Conservation (phyloP, 1,140 invertebrate genomes). For the Bombus confusus region DNA sequence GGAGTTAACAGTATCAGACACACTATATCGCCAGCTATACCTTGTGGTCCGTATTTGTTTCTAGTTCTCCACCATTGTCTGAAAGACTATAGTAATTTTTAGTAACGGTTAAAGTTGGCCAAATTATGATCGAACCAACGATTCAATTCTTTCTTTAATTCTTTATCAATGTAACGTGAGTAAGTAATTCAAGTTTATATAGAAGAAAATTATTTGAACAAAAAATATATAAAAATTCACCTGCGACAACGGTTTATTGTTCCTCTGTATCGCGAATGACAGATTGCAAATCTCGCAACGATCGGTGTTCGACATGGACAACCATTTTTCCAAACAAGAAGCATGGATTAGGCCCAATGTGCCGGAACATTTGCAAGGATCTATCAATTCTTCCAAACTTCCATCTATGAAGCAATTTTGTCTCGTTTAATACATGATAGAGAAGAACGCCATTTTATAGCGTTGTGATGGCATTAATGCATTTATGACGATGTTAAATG, state of each 20-base stretch:
- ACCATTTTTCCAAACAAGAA: constrained; percentile 85
- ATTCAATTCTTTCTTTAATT: neutral
- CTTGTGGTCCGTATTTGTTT: constrained; percentile 74
- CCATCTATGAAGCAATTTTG: constrained; percentile 74
- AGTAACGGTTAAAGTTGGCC: neutral
- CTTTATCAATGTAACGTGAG: neutral
- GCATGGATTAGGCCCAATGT: constrained; percentile 83
- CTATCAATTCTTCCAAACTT: constrained; percentile 81
- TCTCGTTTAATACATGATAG: neutral
- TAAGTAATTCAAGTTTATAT: no score
- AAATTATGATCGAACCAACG: neutral
- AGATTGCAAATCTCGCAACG: constrained; percentile 85
- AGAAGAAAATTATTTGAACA: no score
- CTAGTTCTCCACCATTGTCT: constrained; percentile 80
- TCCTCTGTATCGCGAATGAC: constrained; percentile 78
- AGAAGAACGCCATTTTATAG: no score
- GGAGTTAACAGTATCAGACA: constrained; percentile 84
- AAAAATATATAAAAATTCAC: constrained; percentile 49
- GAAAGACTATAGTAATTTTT: constrained; percentile 51
- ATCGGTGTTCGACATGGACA: constrained; percentile 83
- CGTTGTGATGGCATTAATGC: no score
- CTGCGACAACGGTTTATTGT: constrained; percentile 68
- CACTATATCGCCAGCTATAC: constrained; percentile 81
- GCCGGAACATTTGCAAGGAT: constrained; percentile 85
- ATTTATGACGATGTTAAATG: no score